Percentiles rank a stretch among this genome's conserved stretches.
Evolutionary conservation across 1,140 invertebrate genomes (phyloP).

Genomic region (Drosophila lacertosa): DNA sequence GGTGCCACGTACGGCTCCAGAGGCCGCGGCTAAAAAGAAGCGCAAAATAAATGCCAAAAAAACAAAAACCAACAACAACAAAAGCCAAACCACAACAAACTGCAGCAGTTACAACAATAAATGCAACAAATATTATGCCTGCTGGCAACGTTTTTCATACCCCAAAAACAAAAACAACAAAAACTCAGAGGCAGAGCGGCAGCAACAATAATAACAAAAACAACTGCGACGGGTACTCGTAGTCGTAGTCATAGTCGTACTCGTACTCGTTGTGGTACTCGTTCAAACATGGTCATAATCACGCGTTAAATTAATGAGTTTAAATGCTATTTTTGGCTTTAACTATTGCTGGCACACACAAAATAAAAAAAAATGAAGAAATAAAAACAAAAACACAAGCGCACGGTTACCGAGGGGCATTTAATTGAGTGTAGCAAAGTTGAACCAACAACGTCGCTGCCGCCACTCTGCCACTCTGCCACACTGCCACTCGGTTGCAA

Average conservation of each 20-base stretch:
- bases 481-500: slow-evolving; percentile 52
- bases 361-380: slow-evolving; percentile 14
- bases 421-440: slow-evolving; percentile 73
- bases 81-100: too few species aligned
- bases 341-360: slow-evolving; percentile 75
- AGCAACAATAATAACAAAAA: too few species aligned
- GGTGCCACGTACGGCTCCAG: slow-evolving; percentile 44
- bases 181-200: slow-evolving; percentile 22
- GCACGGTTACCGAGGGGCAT: slow-evolving; percentile 30
- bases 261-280: slow-evolving; percentile 44
- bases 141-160: slow-evolving; percentile 75
- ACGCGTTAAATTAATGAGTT: slow-evolving; percentile 83
- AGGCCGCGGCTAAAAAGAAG: slow-evolving; percentile 51
- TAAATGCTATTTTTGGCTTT: slow-evolving; percentile 83
- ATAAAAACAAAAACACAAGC: slow-evolving; percentile 2
- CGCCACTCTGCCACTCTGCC: slow-evolving; percentile 1
- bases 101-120: slow-evolving; percentile 51
- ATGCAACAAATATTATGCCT: slow-evolving; percentile 72
- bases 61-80: slow-evolving; percentile 26
- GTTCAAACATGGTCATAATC: slow-evolving; percentile 82
- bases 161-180: slow-evolving; percentile 47
- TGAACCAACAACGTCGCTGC: slow-evolving; percentile 53
- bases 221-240: slow-evolving; percentile 36
- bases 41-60: slow-evolving; percentile 64
- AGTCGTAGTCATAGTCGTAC: slow-evolving; percentile 21